phyloP scores from a whole-genome alignment of 92 coral and sea anemone species.

The Paragorgia papillata region DNA sequence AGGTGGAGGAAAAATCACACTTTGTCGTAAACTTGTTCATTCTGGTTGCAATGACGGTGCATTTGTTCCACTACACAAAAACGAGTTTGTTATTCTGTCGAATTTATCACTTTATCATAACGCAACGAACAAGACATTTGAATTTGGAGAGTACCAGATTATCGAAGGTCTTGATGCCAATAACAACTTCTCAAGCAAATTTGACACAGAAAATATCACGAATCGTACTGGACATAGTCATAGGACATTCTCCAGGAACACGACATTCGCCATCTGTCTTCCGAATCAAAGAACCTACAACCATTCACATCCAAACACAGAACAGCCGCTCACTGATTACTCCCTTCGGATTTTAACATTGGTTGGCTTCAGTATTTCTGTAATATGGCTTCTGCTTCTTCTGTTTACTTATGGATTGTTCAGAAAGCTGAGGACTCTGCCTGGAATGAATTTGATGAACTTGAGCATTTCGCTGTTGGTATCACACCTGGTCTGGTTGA shows the following conservation, averaged over 20 bases:
- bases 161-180: neutral
- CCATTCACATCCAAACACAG: neutral
- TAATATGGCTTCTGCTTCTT: constrained; percentile 26
- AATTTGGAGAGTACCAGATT: constrained; percentile 18
- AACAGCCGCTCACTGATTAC: neutral
- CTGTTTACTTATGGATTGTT: constrained; percentile 40
- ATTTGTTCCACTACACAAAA: neutral
- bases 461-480: constrained; percentile 10
- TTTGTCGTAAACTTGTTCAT: too few relatives aligned
- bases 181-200: neutral
- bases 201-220: neutral
- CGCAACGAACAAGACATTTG: neutral
- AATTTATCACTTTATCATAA: constrained; percentile 26
- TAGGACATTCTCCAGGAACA: neutral
- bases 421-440: constrained; percentile 44
- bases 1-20: constrained; percentile 6
- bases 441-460: constrained; percentile 47
- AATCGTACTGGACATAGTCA: neutral
- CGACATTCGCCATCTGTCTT: neutral
- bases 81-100: neutral
- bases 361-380: constrained; percentile 36
- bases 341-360: constrained; percentile 30
- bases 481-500: neutral
- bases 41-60: too few relatives aligned
- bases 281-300: constrained; percentile 1